Base-by-base conservation (phyloP, 2,888 invertebrate species). In the Anagyrus pseudococci region DNA sequence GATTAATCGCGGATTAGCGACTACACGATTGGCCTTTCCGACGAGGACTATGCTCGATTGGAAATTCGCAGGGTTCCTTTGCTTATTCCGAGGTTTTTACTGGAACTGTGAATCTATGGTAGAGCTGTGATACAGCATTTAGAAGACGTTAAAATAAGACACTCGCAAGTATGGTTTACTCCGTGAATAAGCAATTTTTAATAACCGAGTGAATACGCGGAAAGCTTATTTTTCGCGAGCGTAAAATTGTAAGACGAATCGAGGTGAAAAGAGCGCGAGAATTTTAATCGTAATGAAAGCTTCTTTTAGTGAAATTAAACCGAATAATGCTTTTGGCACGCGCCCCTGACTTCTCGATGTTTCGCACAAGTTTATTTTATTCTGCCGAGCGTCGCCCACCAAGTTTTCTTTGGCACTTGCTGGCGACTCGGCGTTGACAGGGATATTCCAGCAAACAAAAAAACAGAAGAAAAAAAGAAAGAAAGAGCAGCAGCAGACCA, bases 311-410 rank as follows among this genome's bases (percentile, higher is more conserved):
- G 58, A 63, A 63, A 63, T 63, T 63, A 63, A 63, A 63, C 43
- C 58, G 54, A 63, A 63, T 58, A 58, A 63, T 63, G 58, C 44
- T 54, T 53, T 63, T 63, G 62, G 62, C 62, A 58, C 62, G 44
- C 33, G 37, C 7, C 41, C 20, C 57, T 22, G 47, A 48, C 43
- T 53, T 22, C 62, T 43, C 56, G 56, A 57, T 48, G 53, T 62
- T 57, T 67, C 40, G 33, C 46, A 58, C 52, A 47, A 69, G 69
- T 70, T 68, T 68, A 68, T 73, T 68, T 64, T 63, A 63, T 64
- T 56, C 58, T 44, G 62, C 57, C 55, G 49, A 58, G 57, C 53
- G 50, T 66, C 49, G 56, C 59, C 48, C 33, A 7, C 41, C 33
- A 48, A 22, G 3, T 47, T 54, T 60, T 54, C 60, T 33, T 60